Base-by-base conservation (phyloP, 1,140 invertebrate genomes). In the Mesaphorura yosii region DNA sequence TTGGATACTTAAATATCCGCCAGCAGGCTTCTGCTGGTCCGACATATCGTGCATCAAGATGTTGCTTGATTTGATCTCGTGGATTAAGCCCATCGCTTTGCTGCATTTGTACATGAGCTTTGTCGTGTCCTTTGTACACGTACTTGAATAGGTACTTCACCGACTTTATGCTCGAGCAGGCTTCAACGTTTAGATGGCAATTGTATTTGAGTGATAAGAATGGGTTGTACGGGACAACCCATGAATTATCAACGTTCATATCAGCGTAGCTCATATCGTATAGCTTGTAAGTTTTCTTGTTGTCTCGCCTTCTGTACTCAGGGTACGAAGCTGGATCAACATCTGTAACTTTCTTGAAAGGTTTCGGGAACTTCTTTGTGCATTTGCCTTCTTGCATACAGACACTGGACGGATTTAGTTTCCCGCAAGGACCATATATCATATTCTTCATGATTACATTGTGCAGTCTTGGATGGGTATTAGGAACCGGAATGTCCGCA, bases 171-270 rank as follows among this genome's bases (percentile, higher is more conserved):
- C 71, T 72, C 64, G 67, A 67, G 62, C 70, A 76, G 57, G 64
- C 69, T 64, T 75, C 70, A 15, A 75, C 70, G 57, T 76, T 76
- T 28, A 71, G 67, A 58, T 75, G 73, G 37, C 68, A 65, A 51
- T 76, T 66, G 55, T 68, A 77, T 44, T 62, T 73, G 64, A 70
- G 68, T 3, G 59, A 68, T 12, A 78, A 64, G 4, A 73, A 52
- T n/a, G 72, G 69, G 55, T 68, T 73, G 67, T 77, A 77, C 48
- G 73, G 74, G 28, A 76, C 73, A 50, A 77, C 63, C 70, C 70
- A 76, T 37, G 66, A 47, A 58, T 76, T 76, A 60, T 75, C 70
- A 29, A 74, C 63, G 6, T 20, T 38, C n/a, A n/a, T n/a, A n/a
- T n/a, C n/a, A n/a, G n/a, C n/a, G n/a, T n/a, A n/a, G n/a, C n/a